Conservation (phyloP, 2,888 invertebrate genomes). For the Pachycephus smyrnensis region DNA sequence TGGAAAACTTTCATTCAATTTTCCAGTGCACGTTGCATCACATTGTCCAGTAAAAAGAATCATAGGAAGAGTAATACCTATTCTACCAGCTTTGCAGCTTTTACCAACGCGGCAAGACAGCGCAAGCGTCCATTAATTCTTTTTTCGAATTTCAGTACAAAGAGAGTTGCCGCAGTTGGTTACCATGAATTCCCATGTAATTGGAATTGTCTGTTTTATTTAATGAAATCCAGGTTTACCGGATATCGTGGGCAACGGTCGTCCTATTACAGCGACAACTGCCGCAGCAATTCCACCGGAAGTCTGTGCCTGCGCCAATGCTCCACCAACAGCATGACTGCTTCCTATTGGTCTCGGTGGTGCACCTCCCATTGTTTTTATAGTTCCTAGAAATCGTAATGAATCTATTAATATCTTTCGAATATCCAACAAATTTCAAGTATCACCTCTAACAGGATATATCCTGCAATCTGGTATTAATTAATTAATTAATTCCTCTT, state of each 20-base stretch:
- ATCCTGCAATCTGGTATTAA: neutral
- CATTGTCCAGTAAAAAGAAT: neutral
- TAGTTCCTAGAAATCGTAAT: conserved; percentile 30
- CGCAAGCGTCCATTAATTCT: neutral
- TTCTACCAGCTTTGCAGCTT: neutral
- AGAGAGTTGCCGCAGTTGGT: neutral
- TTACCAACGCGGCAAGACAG: neutral
- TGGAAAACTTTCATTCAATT: neutral
- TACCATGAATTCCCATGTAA: neutral
- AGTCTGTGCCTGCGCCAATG: conserved; percentile 77
- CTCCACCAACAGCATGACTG: conserved; percentile 70
- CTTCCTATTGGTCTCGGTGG: conserved; percentile 50
- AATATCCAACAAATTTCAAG: neutral
- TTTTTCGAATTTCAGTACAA: conserved; percentile 12
- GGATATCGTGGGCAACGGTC: conserved; percentile 78
- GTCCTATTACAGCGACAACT: conserved; percentile 76
- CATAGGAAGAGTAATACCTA: neutral
- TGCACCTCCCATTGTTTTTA: conserved; percentile 50
- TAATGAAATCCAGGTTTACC: conserved; percentile 36
- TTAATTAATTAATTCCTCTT: conserved; percentile 4
- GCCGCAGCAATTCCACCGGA: conserved; percentile 81
- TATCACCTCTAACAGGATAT: neutral
- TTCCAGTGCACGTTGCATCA: neutral
- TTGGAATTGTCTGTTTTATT: neutral
- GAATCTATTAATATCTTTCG: conserved; percentile 16